Base-by-base conservation (phyloP, 1,140 invertebrate genomes). In the Eulimnadia texana region DNA sequence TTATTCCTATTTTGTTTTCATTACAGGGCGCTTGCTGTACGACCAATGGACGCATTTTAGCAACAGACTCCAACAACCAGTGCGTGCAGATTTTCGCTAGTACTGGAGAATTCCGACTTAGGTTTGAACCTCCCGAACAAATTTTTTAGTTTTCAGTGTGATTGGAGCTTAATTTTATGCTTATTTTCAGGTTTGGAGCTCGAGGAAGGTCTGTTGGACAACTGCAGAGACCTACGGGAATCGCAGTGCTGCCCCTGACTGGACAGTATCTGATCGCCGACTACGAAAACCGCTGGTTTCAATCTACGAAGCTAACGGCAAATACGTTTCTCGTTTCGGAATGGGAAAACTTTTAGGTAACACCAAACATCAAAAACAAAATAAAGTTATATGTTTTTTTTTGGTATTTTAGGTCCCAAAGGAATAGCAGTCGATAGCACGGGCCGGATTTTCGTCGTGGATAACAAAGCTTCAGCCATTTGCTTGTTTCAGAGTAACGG, bases 41-140 rank as follows among this genome's bases (percentile, higher is more conserved):
- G 9, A 25, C 66, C 6, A 71, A 74, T 58, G 76, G 74, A 3
- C 72, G 70, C 52, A 72, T 81, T 51, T 65, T 79, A 2, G 73
- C 80, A 9, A 76, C 79, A 3, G 79, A 81, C 65, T 80, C 78
- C 59, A 80, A 79, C 66, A 80, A 80, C 65, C 79, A 80, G 68
- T 75, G 73, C 63, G 71, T 80, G 2, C 78, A 80, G 66, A 70
- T 75, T 1, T 76, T 75, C 64, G 70, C 65, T 27, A 64, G 67
- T 50, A 66, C 65, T 33, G 73, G 73, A 29, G 71, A 74, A 63
- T 72, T 68, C 63, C 71, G 72, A 63, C 58, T 73, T 11, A 69
- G 68, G 66, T 66, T 59, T 24, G 13, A 1, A 0, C 33, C 16
- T 42, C 33, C n/a, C n/a, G n/a, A n/a, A 9, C 9, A 60, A 50